A percentile compares a stretch with the other conserved stretches of the same genome.
Evolutionary conservation across 2,797 vertebrate species (phyloP).

Genomic region (Anas georgica): DNA sequence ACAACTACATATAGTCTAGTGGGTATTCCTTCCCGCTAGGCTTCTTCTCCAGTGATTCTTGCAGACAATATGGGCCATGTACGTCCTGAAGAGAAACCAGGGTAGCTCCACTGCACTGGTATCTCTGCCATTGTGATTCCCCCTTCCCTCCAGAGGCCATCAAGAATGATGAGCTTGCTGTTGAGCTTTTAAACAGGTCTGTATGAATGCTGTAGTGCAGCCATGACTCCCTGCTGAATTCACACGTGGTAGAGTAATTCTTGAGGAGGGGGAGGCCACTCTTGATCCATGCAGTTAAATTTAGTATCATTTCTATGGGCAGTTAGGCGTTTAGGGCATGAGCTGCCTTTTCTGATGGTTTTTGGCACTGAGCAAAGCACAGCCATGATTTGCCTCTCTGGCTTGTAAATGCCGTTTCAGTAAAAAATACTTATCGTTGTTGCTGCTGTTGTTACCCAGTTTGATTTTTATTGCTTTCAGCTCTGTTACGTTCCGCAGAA

Average conservation of each 20-base stretch:
- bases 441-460: background rate
- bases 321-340: background rate
- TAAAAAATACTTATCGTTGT: background rate
- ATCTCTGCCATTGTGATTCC: background rate
- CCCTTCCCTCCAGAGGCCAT: background rate
- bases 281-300: background rate
- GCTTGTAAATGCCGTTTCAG: background rate
- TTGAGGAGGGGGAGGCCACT: background rate
- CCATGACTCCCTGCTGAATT: background rate
- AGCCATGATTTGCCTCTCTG: background rate
- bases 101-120: background rate
- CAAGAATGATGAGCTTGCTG: background rate
- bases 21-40: background rate
- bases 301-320: background rate
- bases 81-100: background rate
- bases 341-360: background rate
- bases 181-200: background rate
- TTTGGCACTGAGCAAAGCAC: background rate
- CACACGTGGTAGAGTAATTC: background rate
- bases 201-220: background rate
- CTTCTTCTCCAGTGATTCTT: background rate
- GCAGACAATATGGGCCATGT: background rate
- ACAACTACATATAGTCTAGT: background rate
- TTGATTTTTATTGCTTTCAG: conserved; percentile 5
- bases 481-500: background rate